Evolutionary conservation across 1,140 invertebrate species (phyloP).

Genomic region (Monochamus saltuarius): DNA sequence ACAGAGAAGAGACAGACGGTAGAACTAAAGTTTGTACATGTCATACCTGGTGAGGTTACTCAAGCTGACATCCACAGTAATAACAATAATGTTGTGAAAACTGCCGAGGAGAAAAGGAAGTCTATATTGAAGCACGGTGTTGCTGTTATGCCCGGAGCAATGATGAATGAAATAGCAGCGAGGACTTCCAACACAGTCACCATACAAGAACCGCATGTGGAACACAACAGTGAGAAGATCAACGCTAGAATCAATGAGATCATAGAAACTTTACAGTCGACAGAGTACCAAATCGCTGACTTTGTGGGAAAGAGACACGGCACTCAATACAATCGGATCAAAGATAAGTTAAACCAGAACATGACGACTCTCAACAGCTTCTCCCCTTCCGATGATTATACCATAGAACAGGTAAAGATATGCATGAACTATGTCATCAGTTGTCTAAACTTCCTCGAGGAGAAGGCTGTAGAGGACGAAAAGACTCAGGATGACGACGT

Average conservation of each 20-base stretch:
- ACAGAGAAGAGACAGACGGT: slow-evolving; percentile 31
- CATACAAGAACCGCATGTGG: slow-evolving; percentile 4
- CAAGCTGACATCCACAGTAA: slow-evolving; percentile 3
- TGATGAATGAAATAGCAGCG: slow-evolving; percentile 25
- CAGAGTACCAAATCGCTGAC: slow-evolving; percentile 35
- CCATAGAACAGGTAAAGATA: slow-evolving; percentile 25
- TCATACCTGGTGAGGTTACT: slow-evolving; percentile 19
- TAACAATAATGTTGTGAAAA: slow-evolving; percentile 20
- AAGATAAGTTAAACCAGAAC: slow-evolving; percentile 15
- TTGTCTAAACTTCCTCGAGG: slow-evolving; percentile 38
- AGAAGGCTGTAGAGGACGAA: slow-evolving; percentile 21
- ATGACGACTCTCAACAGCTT: slow-evolving; percentile 14
- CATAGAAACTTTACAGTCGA: slow-evolving; percentile 24
- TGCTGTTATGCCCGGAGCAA: slow-evolving; percentile 37
- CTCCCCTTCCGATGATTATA: slow-evolving; percentile 23
- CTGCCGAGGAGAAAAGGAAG: slow-evolving; percentile 31
- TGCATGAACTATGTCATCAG: slow-evolving; percentile 35
- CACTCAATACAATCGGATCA: slow-evolving; percentile 26
- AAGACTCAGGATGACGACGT: slow-evolving; percentile 3
- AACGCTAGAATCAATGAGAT: slow-evolving; percentile 25
- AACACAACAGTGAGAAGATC: slow-evolving; percentile 12
- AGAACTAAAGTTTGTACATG: slow-evolving; percentile 29
- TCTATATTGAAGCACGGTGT: slow-evolving; percentile 39
- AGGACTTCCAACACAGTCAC: slow-evolving; percentile 7
- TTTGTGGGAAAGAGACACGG: slow-evolving; percentile 35